These are phyloP conservation scores for Pelobates cultripes DNA, from an alignment of 2,797 vertebrate species.

Conservation along the genomic window DNA sequence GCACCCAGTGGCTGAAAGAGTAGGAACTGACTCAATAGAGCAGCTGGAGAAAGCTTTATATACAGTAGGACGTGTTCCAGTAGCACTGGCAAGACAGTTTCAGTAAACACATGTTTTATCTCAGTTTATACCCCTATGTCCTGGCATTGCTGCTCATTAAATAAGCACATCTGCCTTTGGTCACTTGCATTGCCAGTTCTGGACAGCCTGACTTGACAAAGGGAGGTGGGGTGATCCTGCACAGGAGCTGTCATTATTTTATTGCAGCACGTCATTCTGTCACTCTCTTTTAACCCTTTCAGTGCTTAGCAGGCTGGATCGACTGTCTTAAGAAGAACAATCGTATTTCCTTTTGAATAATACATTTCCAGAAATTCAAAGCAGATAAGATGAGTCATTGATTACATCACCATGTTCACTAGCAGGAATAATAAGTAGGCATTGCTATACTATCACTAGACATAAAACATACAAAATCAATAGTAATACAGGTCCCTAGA, in stretches of 20 bases:
- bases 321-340: no score
- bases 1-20: constrained; percentile 1
- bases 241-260: constrained; percentile 33
- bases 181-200: constrained; percentile 36
- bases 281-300: constrained; percentile 22
- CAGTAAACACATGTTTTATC: constrained; percentile 56
- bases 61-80: constrained; percentile 54
- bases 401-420: no score
- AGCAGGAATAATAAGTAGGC: no score
- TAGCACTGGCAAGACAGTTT: constrained; percentile 25
- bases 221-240: background rate
- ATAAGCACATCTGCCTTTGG: constrained; percentile 43
- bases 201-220: background rate
- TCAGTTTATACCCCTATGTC: background rate
- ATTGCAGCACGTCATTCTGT: constrained; percentile 7
- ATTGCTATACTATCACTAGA: no score
- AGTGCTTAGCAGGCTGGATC: background rate
- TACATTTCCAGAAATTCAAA: no score
- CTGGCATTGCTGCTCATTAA: constrained; percentile 48
- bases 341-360: no score
- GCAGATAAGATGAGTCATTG: no score
- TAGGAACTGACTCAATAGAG: constrained; percentile 31
- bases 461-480: no score
- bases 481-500: no score
- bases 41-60: constrained; percentile 12